These are phyloP conservation scores for Watsonalla cultraria DNA, from an alignment of 2,888 invertebrate species.

Conservation along the genomic window DNA sequence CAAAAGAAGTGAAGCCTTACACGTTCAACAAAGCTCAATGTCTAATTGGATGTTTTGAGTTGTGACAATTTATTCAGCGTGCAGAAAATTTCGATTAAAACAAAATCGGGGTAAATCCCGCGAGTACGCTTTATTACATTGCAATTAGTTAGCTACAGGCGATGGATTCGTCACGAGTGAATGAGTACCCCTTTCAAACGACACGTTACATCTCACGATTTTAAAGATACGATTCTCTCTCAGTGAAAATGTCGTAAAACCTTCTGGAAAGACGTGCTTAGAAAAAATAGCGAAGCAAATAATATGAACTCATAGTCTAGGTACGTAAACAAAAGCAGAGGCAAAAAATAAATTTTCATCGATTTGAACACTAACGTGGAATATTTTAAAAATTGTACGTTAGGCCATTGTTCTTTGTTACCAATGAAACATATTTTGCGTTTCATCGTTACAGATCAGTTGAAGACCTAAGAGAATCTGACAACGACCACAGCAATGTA, in stretches of 20 bases:
- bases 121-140: slow-evolving; percentile 71
- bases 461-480: too few species aligned
- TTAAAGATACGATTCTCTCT: not conserved
- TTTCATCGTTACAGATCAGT: too few species aligned
- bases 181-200: slow-evolving; percentile 66
- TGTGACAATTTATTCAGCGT: slow-evolving; percentile 33
- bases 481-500: not conserved
- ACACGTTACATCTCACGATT: slow-evolving; percentile 27
- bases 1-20: not conserved
- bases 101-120: slow-evolving; percentile 64
- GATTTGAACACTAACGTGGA: too few species aligned
- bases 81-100: slow-evolving; percentile 66
- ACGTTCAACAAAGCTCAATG: slow-evolving; percentile 26
- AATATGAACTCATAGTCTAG: too few species aligned
- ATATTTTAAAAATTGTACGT: too few species aligned
- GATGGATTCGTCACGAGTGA: slow-evolving; percentile 71
- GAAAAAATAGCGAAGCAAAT: not conserved
- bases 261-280: too few species aligned
- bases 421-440: too few species aligned
- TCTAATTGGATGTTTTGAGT: slow-evolving; percentile 32
- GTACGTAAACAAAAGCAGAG: too few species aligned
- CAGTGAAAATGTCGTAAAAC: not conserved
- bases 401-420: too few species aligned
- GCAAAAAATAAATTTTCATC: too few species aligned
- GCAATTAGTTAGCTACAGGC: slow-evolving; percentile 76